Evolutionary conservation across 2,888 invertebrate species (phyloP), one percentile per base, ranked within the genome.

Genomic region (Gisinianus flammeolus): DNA sequence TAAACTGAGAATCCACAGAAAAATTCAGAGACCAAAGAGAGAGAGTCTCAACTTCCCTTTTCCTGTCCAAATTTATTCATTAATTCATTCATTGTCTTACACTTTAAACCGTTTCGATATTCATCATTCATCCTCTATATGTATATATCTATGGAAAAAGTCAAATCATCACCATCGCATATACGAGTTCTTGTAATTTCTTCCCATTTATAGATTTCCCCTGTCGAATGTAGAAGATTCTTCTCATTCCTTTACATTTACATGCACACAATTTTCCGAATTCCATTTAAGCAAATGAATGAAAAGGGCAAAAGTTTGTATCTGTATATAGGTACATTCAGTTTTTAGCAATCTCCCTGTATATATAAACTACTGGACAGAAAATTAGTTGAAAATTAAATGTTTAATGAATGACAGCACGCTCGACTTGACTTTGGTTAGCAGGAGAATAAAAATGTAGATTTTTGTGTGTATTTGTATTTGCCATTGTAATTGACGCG

Each of bases 11-110:
- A n/a, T n/a, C n/a, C n/a, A n/a, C n/a, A n/a, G n/a, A n/a, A n/a
- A n/a, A n/a, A n/a, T n/a, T 19, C 19, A 44, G 12, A 44, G 44
- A 16, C 19, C 12, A 44, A 44, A 44, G 44, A 44, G 19, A 44
- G 44, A 44, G 44, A 19, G 2, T 44, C 44, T 44, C 12, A 33
- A 31, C 67, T 67, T 67, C 67, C 67, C 67, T 67, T n/a, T 67
- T 67, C 67, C 67, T 67, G 30, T 67, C 67, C 26, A 19, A 33
- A 67, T 67, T 28, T 67, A 67, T 67, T 67, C 67, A 67, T 35
- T 67, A 31, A 67, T 67, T 67, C 67, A 67, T 67, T 67, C 35
- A 30, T 16, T 30, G 44, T 44, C 44, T 44, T 44, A 12, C 44
- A 44, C 19, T 35, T 35, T 35, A 35, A 8, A 5, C 12, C 35